Conservation (phyloP, 2,888 invertebrate genomes). For the Gnatocerus cornutus region DNA sequence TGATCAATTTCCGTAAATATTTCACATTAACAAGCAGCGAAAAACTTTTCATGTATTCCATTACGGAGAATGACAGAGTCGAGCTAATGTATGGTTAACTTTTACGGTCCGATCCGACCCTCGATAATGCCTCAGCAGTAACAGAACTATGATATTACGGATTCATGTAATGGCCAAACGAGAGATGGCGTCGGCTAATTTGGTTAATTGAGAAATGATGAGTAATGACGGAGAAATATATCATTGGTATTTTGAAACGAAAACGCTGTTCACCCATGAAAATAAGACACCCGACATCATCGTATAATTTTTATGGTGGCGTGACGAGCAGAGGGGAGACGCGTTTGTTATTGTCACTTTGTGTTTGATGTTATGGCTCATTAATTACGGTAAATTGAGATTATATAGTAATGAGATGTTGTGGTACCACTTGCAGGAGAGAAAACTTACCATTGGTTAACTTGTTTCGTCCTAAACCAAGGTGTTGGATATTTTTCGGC, state of each 20-base stretch:
- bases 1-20: neutral
- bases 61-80: constrained; percentile 25
- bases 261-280: constrained; percentile 65
- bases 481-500: constrained; percentile 70
- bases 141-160: constrained; percentile 48
- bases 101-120: constrained; percentile 44
- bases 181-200: constrained; percentile 66
- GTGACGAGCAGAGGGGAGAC: constrained; percentile 51
- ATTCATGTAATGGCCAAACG: constrained; percentile 46
- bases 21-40: neutral
- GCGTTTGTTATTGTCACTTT: constrained; percentile 64
- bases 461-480: constrained; percentile 74
- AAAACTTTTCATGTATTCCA: constrained; percentile 30
- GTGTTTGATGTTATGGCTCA: constrained; percentile 55
- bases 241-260: constrained; percentile 69
- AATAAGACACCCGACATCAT: constrained; percentile 59
- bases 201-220: constrained; percentile 72
- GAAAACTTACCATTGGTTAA: constrained; percentile 65
- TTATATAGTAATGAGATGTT: too few relatives aligned
- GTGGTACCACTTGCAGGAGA: too few relatives aligned
- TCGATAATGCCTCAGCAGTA: constrained; percentile 43
- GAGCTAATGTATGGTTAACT: constrained; percentile 32
- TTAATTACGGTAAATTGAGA: constrained; percentile 21
- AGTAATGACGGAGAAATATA: constrained; percentile 71
- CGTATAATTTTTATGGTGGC: constrained; percentile 34